Conservation (phyloP, 2,888 invertebrate species). For the Dexiosoma caninum region DNA sequence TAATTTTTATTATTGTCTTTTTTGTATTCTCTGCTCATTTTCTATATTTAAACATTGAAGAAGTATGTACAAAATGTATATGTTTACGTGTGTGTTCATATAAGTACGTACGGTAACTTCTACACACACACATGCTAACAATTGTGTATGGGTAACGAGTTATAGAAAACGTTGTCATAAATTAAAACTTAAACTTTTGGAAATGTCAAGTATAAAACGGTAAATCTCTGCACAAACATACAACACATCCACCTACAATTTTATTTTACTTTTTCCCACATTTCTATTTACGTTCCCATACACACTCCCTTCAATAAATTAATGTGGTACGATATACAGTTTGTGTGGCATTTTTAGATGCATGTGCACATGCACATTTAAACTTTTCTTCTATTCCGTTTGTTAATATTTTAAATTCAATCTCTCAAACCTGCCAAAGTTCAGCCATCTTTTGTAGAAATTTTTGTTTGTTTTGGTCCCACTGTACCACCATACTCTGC, state of each 20-base stretch:
- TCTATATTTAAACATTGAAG: not conserved
- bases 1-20: constrained; percentile 33
- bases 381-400: constrained; percentile 38
- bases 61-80: no score
- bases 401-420: constrained; percentile 50
- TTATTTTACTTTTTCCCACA: constrained; percentile 12
- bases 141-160: constrained; percentile 56
- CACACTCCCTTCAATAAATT: not conserved
- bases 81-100: not conserved
- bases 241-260: constrained; percentile 51
- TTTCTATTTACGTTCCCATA: not conserved
- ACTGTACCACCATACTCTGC: not conserved
- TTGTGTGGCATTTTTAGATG: constrained; percentile 65
- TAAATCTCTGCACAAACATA: constrained; percentile 74
- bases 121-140: not conserved
- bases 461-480: no score
- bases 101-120: not conserved
- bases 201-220: constrained; percentile 78
- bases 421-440: constrained; percentile 44
- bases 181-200: constrained; percentile 78
- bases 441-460: not conserved
- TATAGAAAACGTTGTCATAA: constrained; percentile 78
- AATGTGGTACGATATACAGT: not conserved
- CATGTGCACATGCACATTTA: constrained; percentile 67
- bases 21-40: constrained; percentile 30